A percentile compares a stretch with the other conserved stretches of the same genome.
Evolutionary conservation across 2,113 vertebrate species (phyloP).

Genomic region (Candoia aspera): DNA sequence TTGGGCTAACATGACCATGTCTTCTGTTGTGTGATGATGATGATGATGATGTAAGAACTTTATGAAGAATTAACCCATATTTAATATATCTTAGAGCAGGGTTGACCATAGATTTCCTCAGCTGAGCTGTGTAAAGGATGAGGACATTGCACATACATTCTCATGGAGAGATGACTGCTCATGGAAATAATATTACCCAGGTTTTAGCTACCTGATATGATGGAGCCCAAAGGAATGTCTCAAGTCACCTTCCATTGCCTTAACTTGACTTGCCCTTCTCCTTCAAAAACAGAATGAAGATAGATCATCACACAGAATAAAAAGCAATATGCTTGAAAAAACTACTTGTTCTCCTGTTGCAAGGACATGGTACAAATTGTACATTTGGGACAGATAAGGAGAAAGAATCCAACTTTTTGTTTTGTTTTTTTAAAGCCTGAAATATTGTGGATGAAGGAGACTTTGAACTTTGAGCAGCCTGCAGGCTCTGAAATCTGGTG

Average conservation of each 20-base stretch:
- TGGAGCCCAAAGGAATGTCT: no score
- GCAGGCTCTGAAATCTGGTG: no score
- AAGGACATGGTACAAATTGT: background rate
- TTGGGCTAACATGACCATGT: background rate
- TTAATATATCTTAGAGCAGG: background rate
- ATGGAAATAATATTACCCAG: background rate
- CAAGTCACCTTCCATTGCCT: no score
- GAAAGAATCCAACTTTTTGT: no score
- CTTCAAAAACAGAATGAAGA: no score
- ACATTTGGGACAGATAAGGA: background rate
- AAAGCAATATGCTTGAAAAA: background rate
- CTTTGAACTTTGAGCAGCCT: no score
- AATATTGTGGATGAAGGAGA: no score
- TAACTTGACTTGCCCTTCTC: no score
- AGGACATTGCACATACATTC: background rate
- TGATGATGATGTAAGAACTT: background rate
- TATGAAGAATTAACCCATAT: background rate
- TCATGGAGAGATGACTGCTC: background rate
- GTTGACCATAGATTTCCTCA: background rate
- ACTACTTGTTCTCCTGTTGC: background rate
- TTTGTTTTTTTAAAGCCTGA: no score
- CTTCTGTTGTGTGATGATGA: background rate
- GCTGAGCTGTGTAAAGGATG: background rate
- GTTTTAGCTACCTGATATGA: no score
- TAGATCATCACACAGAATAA: no score